Conservation (phyloP, 1,140 invertebrate species). For the Pogonognathellus flavescens region DNA sequence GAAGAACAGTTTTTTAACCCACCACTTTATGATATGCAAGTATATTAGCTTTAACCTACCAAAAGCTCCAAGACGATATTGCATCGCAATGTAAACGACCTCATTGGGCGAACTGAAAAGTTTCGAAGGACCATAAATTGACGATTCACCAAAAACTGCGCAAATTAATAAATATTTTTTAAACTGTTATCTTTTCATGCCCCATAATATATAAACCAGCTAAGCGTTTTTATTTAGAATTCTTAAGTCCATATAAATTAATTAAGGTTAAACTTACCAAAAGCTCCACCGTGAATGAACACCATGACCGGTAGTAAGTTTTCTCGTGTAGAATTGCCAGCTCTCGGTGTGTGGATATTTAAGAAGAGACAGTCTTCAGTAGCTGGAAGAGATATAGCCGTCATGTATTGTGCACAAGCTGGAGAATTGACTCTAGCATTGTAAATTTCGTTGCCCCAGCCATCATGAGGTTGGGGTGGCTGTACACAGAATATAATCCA, state of each 20-base stretch:
- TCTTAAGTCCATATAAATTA: no score
- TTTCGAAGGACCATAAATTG: not conserved
- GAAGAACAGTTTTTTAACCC: not conserved
- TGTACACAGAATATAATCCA: no score
- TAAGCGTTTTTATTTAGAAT: no score
- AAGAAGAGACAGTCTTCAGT: slow-evolving; percentile 76
- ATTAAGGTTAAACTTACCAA: not conserved
- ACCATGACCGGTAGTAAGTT: slow-evolving; percentile 67
- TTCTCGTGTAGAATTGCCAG: slow-evolving; percentile 14
- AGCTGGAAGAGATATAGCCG: slow-evolving; percentile 70
- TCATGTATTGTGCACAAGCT: slow-evolving; percentile 69
- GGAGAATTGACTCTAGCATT: slow-evolving; percentile 69
- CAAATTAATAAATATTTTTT: not conserved
- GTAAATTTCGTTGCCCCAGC: slow-evolving; percentile 69
- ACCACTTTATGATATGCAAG: not conserved
- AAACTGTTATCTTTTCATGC: no score
- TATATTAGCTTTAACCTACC: not conserved
- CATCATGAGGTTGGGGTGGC: slow-evolving; percentile 67
- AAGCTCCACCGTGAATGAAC: slow-evolving; percentile 64
- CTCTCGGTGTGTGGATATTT: slow-evolving; percentile 74
- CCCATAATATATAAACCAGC: no score
- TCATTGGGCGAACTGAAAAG: slow-evolving; percentile 69
- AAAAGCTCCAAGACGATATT: slow-evolving; percentile 76
- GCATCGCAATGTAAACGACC: slow-evolving; percentile 76
- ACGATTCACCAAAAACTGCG: slow-evolving; percentile 26